These are phyloP conservation scores for Apeira syringaria DNA, from an alignment of 2,888 invertebrate species.

Conservation along the genomic window DNA sequence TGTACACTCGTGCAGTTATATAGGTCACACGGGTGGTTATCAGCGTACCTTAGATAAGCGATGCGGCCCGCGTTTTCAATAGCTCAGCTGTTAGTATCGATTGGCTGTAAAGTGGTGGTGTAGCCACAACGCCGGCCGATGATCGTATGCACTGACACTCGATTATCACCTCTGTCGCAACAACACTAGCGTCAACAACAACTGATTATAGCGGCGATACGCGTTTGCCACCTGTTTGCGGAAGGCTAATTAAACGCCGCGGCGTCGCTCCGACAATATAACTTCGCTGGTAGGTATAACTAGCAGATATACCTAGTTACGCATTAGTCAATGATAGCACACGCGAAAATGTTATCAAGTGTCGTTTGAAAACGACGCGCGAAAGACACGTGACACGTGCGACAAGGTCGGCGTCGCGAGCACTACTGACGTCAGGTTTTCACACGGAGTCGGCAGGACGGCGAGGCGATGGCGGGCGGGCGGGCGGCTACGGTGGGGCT, in stretches of 20 bases:
- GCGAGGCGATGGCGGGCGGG: constrained; percentile 49
- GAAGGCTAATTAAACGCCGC: constrained; percentile 32
- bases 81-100: constrained; percentile 72
- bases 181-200: constrained; percentile 51
- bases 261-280: constrained; percentile 33
- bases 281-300: constrained; percentile 22
- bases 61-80: constrained; percentile 50
- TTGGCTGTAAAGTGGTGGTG: constrained; percentile 38
- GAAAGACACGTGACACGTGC: constrained; percentile 39
- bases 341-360: constrained; percentile 38
- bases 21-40: constrained; percentile 46
- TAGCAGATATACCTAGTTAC: constrained; percentile 25
- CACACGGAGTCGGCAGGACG: constrained; percentile 40
- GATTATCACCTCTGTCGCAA: constrained; percentile 60
- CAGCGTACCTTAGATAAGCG: constrained; percentile 59
- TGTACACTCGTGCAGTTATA: constrained; percentile 31
- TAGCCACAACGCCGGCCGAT: constrained; percentile 40
- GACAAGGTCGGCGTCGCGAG: constrained; percentile 44
- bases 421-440: constrained; percentile 68
- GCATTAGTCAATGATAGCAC: constrained; percentile 31
- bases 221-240: constrained; percentile 65
- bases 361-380: constrained; percentile 38
- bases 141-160: constrained; percentile 54
- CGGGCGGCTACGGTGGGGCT: constrained; percentile 57
- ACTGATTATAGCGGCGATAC: constrained; percentile 63